Base-by-base conservation (phyloP, 2,888 invertebrate species). In the Cepaea hortensis region DNA sequence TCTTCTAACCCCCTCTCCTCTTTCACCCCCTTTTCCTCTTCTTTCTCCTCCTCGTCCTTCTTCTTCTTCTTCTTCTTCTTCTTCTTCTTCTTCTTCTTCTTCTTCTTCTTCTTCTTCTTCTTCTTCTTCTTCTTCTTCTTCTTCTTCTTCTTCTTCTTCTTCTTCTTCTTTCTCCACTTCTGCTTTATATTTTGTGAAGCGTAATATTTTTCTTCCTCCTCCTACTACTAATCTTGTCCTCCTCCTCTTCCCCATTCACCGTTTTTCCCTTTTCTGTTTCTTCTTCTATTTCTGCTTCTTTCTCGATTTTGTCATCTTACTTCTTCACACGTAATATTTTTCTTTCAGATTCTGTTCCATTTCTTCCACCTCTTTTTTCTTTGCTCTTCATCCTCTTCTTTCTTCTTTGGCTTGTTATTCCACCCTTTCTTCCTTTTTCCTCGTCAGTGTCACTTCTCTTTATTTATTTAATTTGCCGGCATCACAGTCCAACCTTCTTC, bases 131-230 rank as follows among this genome's bases (percentile, higher is more conserved):
- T n/a, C 18, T 68, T 20, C n/a, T n/a, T 68, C n/a, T 68, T n/a
- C n/a, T 68, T 68, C n/a, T n/a, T 68, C n/a, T 68, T n/a, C 68
- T n/a, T 68, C 68, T 68, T 68, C n/a, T 68, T n/a, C n/a, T 68
- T 68, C 68, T 68, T 68, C n/a, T n/a, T n/a, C n/a, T 68, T 68
- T 15, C 13, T 68, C 18, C 13, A 5, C 23, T 13, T 23, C n/a
- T n/a, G 20, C 13, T 11, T n/a, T 23, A 35, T 35, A 35, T 35
- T 35, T 35, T 35, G 35, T 35, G 35, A 35, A 35, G 35, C 35
- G 35, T 35, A 35, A 35, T 35, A 35, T 73, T 35, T 7, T 23
- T 35, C n/a, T 23, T 23, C 35, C n/a, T 73, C 35, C 23, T 73
- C n/a, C 23, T 73, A 6, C 35, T n/a, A 6, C 5, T 23, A 5